Percentiles rank a stretch among this genome's conserved stretches.
These are phyloP conservation scores for Muscicapa striata DNA, from an alignment of 2,797 vertebrate species.

Conservation along the genomic window DNA sequence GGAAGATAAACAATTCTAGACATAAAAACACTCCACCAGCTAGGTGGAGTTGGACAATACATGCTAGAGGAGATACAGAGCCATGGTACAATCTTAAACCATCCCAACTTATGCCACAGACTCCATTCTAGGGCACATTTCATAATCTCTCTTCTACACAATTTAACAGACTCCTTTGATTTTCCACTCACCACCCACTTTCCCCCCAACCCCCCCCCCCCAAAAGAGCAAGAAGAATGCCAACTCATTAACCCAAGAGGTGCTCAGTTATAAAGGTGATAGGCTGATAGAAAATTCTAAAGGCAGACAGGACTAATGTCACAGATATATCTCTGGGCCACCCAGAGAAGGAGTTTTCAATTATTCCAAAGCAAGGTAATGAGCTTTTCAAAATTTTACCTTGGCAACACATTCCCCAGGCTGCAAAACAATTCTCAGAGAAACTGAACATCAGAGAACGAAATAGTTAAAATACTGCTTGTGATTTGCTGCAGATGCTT, in stretches of 20 bases:
- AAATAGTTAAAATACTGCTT: constrained; percentile 62
- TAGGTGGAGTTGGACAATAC: not conserved
- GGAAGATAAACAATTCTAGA: not conserved
- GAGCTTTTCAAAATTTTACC: constrained; percentile 9
- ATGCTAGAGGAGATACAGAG: not conserved
- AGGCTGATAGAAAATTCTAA: not conserved
- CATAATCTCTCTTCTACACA: not conserved
- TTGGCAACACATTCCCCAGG: not conserved
- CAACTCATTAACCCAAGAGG: not conserved
- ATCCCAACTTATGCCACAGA: not conserved
- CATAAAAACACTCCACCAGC: not conserved
- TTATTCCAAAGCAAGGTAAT: not conserved
- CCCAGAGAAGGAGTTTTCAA: not conserved
- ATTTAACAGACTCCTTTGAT: not conserved
- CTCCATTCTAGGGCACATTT: not conserved
- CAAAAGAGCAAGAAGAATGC: not conserved
- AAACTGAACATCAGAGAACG: not conserved
- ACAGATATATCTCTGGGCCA: not conserved
- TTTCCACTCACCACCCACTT: not conserved
- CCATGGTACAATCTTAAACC: not conserved
- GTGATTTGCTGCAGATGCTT: constrained; percentile 46
- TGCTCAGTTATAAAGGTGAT: not conserved
- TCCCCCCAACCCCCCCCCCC: not conserved
- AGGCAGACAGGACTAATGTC: not conserved
- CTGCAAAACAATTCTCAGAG: constrained; percentile 25